These are phyloP conservation scores for Pampus argenteus DNA, from an alignment of 2,797 vertebrate genomes.

Conservation along the genomic window DNA sequence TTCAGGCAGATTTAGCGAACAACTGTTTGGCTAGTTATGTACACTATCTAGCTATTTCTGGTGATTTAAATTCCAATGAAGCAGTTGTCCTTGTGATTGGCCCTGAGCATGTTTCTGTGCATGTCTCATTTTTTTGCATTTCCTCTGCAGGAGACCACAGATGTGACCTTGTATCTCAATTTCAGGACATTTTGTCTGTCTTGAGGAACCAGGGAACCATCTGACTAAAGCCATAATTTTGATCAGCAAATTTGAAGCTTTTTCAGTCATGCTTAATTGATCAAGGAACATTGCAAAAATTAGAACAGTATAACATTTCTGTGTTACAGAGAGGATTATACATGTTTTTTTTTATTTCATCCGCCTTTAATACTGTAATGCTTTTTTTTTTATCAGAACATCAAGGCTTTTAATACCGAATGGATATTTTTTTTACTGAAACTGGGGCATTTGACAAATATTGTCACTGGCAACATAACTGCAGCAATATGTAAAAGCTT, in stretches of 20 bases:
- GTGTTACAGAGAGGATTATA: neutral
- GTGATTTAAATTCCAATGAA: constrained; percentile 21
- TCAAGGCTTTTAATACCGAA: neutral
- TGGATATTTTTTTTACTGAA: neutral
- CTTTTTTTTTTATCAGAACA: neutral
- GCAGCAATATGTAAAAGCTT: neutral
- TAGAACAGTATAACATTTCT: neutral
- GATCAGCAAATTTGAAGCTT: neutral
- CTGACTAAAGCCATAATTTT: neutral
- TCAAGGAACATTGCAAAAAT: neutral
- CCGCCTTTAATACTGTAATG: neutral
- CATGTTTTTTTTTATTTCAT: neutral
- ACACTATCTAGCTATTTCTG: constrained; percentile 5
- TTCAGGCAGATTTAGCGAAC: constrained; percentile 15
- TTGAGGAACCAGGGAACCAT: neutral
- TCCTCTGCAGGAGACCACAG: neutral
- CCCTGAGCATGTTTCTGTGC: constrained; percentile 8
- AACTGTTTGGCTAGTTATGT: neutral
- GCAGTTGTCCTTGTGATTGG: constrained; percentile 19
- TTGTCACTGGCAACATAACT: neutral
- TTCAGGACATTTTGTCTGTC: neutral
- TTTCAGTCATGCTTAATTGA: neutral
- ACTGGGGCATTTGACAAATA: neutral
- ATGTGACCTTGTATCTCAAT: constrained; percentile 6
- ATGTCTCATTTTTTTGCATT: neutral